Percentiles rank a stretch among this genome's conserved stretches.
Evolutionary conservation across 1,140 invertebrate species (phyloP).

Genomic region (Onthophagus taurus): DNA sequence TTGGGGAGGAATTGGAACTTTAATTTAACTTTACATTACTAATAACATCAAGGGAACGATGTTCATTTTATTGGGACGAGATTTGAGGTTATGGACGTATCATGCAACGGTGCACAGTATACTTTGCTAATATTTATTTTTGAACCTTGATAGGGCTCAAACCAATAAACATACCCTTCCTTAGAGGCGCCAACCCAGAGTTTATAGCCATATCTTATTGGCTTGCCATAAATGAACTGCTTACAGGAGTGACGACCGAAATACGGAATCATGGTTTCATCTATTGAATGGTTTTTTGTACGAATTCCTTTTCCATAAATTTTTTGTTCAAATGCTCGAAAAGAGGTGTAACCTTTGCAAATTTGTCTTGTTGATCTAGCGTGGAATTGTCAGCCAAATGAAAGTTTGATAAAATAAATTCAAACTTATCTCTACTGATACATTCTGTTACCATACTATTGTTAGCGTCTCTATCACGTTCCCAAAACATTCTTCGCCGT

Average conservation of each 20-base stretch:
- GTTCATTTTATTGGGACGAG: no score
- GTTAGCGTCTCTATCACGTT: constrained; percentile 1
- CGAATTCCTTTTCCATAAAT: no score
- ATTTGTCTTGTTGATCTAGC: no score
- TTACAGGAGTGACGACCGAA: constrained; percentile 22
- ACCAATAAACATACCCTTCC: constrained; percentile 11
- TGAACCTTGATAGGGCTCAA: constrained; percentile 12
- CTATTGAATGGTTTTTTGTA: constrained; percentile 30
- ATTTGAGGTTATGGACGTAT: no score
- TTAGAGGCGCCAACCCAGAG: constrained; percentile 11
- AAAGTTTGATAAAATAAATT: constrained; percentile 21
- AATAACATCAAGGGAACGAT: no score
- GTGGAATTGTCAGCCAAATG: constrained; percentile 30
- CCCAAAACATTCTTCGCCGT: no score
- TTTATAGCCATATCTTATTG: constrained; percentile 15
- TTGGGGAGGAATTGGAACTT: no score
- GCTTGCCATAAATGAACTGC: constrained; percentile 19
- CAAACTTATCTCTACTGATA: constrained; percentile 4
- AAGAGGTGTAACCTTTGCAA: no score
- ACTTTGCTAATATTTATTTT: no score
- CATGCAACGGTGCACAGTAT: no score
- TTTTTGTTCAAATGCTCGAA: no score
- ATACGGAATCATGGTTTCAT: constrained; percentile 24
- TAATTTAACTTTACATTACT: no score
- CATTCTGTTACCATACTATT: constrained; percentile 7